Base-by-base conservation (phyloP, 2,888 invertebrate genomes). In the Eristalinus aeneus region DNA sequence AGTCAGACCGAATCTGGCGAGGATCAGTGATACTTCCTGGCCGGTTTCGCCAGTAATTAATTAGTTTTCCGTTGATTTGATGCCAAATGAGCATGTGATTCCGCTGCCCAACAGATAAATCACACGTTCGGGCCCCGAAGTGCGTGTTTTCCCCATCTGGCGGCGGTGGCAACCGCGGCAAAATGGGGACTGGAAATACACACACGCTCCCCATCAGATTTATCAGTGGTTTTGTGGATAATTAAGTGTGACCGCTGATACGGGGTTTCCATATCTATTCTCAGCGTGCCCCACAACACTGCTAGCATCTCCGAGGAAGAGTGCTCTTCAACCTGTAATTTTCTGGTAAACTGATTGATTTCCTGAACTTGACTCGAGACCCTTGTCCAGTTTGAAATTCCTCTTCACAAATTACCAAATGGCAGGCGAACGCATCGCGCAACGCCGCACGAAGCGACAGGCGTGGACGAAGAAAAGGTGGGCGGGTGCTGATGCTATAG, bases 11-110 rank as follows among this genome's bases (percentile, higher is more conserved):
- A 27, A 23, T 63, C 64, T 39, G 61, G 60, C 12, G 27, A 60
- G 32, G 71, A 53, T 31, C 46, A 8, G 16, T 16, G 46, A 34
- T 76, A 85, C 81, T 86, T 86, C 77, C 78, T 74, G 86, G 16
- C 61, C 73, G 16, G 46, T 67, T 77, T 86, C 60, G 77, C 73
- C 65, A 23, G 71, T 63, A 78, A 78, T 86, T 77, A 86, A 86
- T 86, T 78, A 82, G 86, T 78, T 71, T 82, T 77, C 69, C 74
- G 86, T 82, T 82, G 86, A 86, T 86, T 86, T 86, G 86, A 71
- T 81, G 86, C 82, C 86, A 86, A 82, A 69, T 74, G 86, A 73
- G 77, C 82, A 86, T 82, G 69, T 80, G 86, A 86, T 77, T 82
- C 77, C 65, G 73, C 77, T 69, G 77, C 54, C 82, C 71, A 53